These are phyloP conservation scores for Vidua chalybeata DNA, from an alignment of 2,113 vertebrate genomes.

Conservation along the genomic window DNA sequence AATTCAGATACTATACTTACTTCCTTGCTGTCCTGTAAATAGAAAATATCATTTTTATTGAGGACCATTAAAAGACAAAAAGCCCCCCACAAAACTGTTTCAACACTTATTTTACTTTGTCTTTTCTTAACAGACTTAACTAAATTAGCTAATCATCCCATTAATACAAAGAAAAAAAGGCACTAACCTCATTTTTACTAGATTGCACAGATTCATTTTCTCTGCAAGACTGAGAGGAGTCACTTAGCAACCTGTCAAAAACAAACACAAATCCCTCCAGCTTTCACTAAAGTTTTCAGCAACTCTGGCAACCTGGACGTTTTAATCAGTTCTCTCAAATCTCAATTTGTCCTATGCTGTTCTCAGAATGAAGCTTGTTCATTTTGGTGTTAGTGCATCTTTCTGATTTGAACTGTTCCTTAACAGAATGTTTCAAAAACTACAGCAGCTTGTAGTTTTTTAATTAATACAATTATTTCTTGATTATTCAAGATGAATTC, in stretches of 20 bases:
- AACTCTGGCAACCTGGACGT: constrained; percentile 25
- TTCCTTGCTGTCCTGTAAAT: constrained; percentile 72
- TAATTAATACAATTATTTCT: neutral
- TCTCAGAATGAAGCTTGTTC: neutral
- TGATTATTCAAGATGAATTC: neutral
- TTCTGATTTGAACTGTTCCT: neutral
- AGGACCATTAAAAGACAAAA: neutral
- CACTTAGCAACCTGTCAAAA: constrained; percentile 86
- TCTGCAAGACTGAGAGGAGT: constrained; percentile 82
- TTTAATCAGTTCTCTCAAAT: constrained; percentile 30
- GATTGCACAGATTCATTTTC: constrained; percentile 81
- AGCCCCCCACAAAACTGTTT: neutral
- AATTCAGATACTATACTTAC: constrained; percentile 56
- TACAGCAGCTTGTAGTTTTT: neutral
- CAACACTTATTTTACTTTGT: neutral
- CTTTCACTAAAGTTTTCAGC: constrained; percentile 53
- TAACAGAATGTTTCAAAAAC: neutral
- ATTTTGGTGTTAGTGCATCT: neutral
- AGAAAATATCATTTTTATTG: constrained; percentile 31
- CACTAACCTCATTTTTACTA: constrained; percentile 88
- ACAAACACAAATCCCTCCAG: constrained; percentile 53
- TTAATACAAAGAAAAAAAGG: neutral
- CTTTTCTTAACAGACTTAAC: neutral
- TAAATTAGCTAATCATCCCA: neutral
- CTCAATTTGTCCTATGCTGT: neutral